Conservation (phyloP, 2,888 invertebrate genomes). For the Ischnus inquisitorius region DNA sequence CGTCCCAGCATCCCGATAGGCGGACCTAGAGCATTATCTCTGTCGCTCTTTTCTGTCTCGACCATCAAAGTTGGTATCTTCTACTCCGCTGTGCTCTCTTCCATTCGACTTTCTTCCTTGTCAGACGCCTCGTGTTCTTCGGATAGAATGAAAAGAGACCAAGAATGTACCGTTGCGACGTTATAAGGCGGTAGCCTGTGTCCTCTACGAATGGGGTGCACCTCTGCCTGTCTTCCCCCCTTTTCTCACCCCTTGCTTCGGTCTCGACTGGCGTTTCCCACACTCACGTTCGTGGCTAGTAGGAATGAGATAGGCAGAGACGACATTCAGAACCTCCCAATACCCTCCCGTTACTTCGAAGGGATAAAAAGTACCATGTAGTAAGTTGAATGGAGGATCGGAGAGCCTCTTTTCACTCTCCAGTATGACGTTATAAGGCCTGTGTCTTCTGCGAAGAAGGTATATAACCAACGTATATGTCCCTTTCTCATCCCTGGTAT, state of each 20-base stretch:
- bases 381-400: conserved; percentile 1
- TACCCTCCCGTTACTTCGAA: conserved; percentile 2
- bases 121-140: not conserved
- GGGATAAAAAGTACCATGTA: conserved; percentile 7
- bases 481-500: conserved; percentile 11
- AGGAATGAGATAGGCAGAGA: conserved; percentile 30
- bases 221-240: conserved; percentile 7
- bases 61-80: conserved; percentile 57
- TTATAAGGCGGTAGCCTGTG: not conserved
- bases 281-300: conserved; percentile 9
- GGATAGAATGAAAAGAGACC: not conserved
- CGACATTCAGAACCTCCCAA: conserved; percentile 23
- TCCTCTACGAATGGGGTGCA: conserved; percentile 22
- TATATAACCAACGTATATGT: conserved; percentile 44
- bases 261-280: conserved; percentile 70
- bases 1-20: conserved; percentile 64
- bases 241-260: conserved; percentile 20
- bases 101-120: conserved; percentile 27
- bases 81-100: conserved; percentile 30
- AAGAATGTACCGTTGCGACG: not conserved
- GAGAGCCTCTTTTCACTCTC: conserved; percentile 19
- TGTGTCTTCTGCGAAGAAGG: conserved; percentile 25
- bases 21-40: conserved; percentile 48
- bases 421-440: conserved; percentile 13
- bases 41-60: conserved; percentile 47